A percentile compares a stretch with the other conserved stretches of the same genome.
These are phyloP conservation scores for Poeciliopsis turneri DNA, from an alignment of 2,797 vertebrate genomes.

Conservation along the genomic window DNA sequence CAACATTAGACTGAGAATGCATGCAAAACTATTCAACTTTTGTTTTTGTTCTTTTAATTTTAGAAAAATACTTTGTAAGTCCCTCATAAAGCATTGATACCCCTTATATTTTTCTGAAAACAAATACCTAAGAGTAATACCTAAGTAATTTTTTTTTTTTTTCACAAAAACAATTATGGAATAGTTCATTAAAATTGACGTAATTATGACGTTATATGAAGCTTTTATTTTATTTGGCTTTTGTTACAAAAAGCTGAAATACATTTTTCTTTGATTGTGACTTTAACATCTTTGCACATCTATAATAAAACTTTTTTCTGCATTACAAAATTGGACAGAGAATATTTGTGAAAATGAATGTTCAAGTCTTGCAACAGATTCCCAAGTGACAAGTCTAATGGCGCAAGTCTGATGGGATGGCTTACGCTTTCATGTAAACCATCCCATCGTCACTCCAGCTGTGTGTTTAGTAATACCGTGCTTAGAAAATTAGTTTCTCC, in stretches of 20 bases:
- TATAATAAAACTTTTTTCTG: background rate
- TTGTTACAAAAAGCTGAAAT: slow-evolving; percentile 1
- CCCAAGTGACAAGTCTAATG: background rate
- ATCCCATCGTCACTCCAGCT: background rate
- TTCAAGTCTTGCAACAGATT: background rate
- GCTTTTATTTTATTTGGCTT: background rate
- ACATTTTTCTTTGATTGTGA: background rate
- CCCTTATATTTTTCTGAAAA: background rate
- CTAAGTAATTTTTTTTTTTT: too few species aligned
- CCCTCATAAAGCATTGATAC: background rate
- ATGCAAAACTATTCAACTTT: slow-evolving; percentile 11
- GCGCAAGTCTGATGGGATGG: too few species aligned
- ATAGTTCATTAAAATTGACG: background rate
- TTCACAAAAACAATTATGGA: background rate
- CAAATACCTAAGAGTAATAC: too few species aligned
- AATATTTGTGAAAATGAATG: background rate
- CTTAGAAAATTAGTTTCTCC: background rate
- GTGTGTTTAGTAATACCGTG: background rate
- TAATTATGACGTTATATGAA: too few species aligned
- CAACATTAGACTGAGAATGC: slow-evolving; percentile 2
- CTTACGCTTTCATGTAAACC: background rate
- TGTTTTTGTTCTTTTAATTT: background rate
- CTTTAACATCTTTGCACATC: background rate
- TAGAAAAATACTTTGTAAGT: background rate
- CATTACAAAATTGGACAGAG: background rate